A percentile compares a stretch with the other conserved stretches of the same genome.
Evolutionary conservation across 2,113 vertebrate genomes (phyloP).

Genomic region (Engystomops pustulosus): DNA sequence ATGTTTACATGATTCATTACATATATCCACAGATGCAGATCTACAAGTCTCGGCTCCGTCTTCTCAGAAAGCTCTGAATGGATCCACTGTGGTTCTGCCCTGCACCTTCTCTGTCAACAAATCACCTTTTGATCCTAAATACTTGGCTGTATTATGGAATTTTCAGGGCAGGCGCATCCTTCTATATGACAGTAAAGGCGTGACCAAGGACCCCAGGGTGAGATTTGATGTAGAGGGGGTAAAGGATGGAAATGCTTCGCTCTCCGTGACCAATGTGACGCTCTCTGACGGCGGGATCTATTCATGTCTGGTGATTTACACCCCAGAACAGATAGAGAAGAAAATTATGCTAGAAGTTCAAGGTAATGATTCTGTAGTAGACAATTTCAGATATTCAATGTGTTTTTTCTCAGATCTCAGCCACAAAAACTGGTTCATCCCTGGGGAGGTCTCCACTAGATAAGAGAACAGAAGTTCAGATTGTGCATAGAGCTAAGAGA

Average conservation of each 20-base stretch:
- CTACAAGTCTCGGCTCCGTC: not conserved
- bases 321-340: not conserved
- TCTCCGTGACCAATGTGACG: not conserved
- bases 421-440: no score
- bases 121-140: not conserved
- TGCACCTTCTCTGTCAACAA: slow-evolving; percentile 16
- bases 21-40: slow-evolving; percentile 4
- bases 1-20: not conserved
- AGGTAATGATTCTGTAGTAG: not conserved
- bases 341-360: not conserved
- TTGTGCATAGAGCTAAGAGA: no score
- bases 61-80: not conserved
- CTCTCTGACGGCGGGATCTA: slow-evolving; percentile 32
- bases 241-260: not conserved
- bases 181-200: slow-evolving; percentile 3
- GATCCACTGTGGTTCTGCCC: not conserved
- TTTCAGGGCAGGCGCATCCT: not conserved
- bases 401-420: no score
- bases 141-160: not conserved
- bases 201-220: not conserved
- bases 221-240: not conserved
- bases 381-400: no score
- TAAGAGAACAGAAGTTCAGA: no score
- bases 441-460: no score
- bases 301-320: slow-evolving; percentile 6